Conservation (phyloP, 2,888 invertebrate genomes). For the Lepidocyrtoides sp. region DNA sequence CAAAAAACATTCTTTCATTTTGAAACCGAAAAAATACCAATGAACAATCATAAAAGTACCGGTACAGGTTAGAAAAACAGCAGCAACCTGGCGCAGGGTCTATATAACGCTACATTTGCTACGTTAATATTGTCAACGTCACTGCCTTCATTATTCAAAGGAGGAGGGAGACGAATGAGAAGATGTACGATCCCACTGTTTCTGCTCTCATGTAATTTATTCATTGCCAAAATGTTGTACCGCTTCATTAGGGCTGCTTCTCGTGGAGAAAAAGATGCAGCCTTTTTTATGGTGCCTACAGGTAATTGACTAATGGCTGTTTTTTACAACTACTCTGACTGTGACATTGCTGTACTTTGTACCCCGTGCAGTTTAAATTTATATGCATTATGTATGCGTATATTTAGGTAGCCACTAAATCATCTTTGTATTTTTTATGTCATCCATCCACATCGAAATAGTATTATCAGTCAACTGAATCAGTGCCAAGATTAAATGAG, state of each 20-base stretch:
- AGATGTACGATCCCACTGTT: not conserved
- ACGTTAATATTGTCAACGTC: conserved; percentile 9
- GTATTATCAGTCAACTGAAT: conserved; percentile 16
- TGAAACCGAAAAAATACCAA: not conserved
- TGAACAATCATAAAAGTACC: conserved; percentile 9
- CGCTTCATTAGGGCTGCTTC: conserved; percentile 33
- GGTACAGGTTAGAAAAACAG: conserved; percentile 19
- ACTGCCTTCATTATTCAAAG: not conserved
- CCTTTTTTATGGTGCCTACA: not conserved
- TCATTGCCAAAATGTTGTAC: conserved; percentile 49
- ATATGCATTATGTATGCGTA: not conserved
- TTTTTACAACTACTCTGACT: conserved; percentile 41
- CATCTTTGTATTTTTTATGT: not conserved
- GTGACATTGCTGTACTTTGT: conserved; percentile 11
- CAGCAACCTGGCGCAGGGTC: not conserved
- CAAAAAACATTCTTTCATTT: not conserved
- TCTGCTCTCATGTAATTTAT: conserved; percentile 20
- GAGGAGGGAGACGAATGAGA: no score
- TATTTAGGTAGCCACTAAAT: not conserved
- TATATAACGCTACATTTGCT: not conserved
- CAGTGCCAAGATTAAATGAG: conserved; percentile 44
- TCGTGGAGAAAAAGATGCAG: conserved; percentile 8
- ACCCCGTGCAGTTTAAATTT: not conserved
- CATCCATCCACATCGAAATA: not conserved
- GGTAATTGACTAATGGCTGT: conserved; percentile 32